Evolutionary conservation across 2,113 vertebrate genomes (phyloP).

Genomic region (Percina caprodes): DNA sequence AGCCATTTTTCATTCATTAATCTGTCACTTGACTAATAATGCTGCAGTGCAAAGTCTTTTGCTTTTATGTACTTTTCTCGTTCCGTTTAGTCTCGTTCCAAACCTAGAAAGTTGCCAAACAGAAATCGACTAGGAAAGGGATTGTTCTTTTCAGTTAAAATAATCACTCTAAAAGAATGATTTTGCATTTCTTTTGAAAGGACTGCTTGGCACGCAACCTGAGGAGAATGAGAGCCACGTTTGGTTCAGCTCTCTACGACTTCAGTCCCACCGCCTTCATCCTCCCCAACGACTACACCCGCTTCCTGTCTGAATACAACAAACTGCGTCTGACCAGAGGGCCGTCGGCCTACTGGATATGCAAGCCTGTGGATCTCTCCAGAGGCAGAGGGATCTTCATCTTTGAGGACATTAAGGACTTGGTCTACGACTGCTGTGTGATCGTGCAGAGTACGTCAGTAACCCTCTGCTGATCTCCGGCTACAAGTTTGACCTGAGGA

Average conservation of each 20-base stretch:
- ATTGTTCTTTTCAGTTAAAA: neutral
- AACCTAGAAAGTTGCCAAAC: no score
- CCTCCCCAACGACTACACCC: constrained; percentile 85
- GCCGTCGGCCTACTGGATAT: constrained; percentile 82
- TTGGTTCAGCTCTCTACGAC: constrained; percentile 79
- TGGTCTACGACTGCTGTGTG: constrained; percentile 82
- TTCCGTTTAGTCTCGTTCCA: no score
- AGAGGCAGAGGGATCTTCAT: constrained; percentile 85
- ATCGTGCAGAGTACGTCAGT: constrained; percentile 86
- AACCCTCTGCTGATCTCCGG: constrained; percentile 87
- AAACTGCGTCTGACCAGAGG: constrained; percentile 63
- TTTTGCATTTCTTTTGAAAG: constrained; percentile 24
- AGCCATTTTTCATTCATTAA: no score
- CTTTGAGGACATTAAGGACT: constrained; percentile 84
- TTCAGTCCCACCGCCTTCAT: constrained; percentile 85
- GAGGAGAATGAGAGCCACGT: constrained; percentile 82
- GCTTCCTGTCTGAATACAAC: constrained; percentile 83
- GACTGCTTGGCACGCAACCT: constrained; percentile 85
- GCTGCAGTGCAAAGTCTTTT: no score
- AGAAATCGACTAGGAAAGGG: no score
- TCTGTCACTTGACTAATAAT: no score
- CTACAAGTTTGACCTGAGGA: constrained; percentile 87
- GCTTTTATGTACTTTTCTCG: no score
- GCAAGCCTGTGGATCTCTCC: constrained; percentile 87
- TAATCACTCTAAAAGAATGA: neutral